Percentiles rank a stretch among this genome's conserved stretches.
These are phyloP conservation scores for Clunio marinus DNA, from an alignment of 2,888 invertebrate species.

Conservation along the genomic window DNA sequence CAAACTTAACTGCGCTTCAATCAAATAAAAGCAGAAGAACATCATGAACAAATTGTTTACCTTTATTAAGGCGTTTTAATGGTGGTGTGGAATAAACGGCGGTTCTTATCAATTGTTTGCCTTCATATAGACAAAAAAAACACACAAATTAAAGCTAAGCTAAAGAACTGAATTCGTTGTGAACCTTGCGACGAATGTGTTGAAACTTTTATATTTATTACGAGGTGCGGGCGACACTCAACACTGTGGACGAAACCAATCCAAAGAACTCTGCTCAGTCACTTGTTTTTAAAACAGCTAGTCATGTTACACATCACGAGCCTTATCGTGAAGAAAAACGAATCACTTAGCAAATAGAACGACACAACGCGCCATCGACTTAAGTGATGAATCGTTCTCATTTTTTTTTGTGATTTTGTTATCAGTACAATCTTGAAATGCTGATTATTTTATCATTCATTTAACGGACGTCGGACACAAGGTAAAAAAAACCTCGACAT, in stretches of 20 bases:
- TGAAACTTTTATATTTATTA: neutral
- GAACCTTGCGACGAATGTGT: neutral
- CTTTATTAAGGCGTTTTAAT: neutral
- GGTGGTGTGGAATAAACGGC: neutral
- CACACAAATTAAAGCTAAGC: too few relatives aligned
- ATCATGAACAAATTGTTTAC: neutral
- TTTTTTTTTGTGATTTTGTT: too few relatives aligned
- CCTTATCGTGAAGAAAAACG: neutral
- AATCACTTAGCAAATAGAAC: neutral
- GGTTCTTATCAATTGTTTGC: slow-evolving; percentile 37
- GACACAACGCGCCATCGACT: neutral
- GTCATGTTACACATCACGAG: slow-evolving; percentile 3
- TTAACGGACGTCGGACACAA: too few relatives aligned
- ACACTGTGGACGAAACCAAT: neutral
- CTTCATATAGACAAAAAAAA: slow-evolving; percentile 24
- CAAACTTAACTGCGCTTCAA: neutral
- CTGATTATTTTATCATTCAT: neutral
- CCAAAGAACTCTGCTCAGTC: too few relatives aligned
- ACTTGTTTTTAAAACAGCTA: neutral
- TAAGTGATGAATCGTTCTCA: neutral
- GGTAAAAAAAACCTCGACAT: too few relatives aligned
- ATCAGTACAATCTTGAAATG: too few relatives aligned
- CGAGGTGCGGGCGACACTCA: neutral
- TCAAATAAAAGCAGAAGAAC: neutral
- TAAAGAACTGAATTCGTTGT: slow-evolving; percentile 24